Conservation (phyloP, 2,113 vertebrate species). For the Falco punctatus region DNA sequence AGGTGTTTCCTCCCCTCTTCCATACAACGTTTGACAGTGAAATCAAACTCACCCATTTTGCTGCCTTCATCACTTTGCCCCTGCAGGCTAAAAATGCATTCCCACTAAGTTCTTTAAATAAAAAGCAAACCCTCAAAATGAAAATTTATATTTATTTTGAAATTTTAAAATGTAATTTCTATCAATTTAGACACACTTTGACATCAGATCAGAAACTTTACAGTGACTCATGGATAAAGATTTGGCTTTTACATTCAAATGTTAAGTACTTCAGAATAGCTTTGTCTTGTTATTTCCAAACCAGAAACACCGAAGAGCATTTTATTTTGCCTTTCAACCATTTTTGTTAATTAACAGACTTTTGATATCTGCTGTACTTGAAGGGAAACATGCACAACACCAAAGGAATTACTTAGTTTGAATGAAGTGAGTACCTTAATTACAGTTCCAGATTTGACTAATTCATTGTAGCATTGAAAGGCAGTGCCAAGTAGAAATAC, state of each 20-base stretch:
- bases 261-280: slow-evolving; percentile 47
- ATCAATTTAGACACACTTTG: slow-evolving; percentile 61
- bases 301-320: slow-evolving; percentile 58
- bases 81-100: slow-evolving; percentile 9
- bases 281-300: slow-evolving; percentile 60
- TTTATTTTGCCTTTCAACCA: slow-evolving; percentile 40
- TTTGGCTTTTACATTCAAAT: slow-evolving; percentile 67
- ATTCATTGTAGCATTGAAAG: slow-evolving; percentile 23
- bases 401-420: slow-evolving; percentile 9
- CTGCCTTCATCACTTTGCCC: not conserved
- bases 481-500: not conserved
- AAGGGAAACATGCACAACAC: slow-evolving; percentile 11
- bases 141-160: slow-evolving; percentile 70
- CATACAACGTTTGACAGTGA: not conserved
- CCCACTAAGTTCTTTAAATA: slow-evolving; percentile 16
- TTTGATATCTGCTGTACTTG: slow-evolving; percentile 16
- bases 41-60: not conserved
- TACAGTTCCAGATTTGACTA: slow-evolving; percentile 11
- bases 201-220: slow-evolving; percentile 61
- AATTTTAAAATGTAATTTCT: slow-evolving; percentile 33
- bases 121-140: slow-evolving; percentile 61
- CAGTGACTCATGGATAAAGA: slow-evolving; percentile 49
- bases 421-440: slow-evolving; percentile 31
- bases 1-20: not conserved
- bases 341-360: slow-evolving; percentile 30